These are phyloP conservation scores for Tinea semifulvella DNA, from an alignment of 2,888 invertebrate genomes.

Conservation along the genomic window DNA sequence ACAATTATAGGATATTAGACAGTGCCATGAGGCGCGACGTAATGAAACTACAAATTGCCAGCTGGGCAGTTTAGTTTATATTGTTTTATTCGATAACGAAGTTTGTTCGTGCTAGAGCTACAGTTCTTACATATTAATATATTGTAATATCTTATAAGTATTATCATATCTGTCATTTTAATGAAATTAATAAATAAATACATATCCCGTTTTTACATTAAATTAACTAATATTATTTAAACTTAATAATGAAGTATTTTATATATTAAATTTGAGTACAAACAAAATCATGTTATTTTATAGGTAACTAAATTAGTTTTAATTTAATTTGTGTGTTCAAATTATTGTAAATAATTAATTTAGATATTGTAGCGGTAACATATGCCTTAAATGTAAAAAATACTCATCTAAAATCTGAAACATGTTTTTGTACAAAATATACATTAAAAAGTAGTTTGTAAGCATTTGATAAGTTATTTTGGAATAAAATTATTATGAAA, in stretches of 20 bases:
- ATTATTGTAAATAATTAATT: conserved; percentile 24
- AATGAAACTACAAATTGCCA: too few species aligned
- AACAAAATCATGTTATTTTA: conserved; percentile 32
- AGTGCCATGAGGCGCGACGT: too few species aligned
- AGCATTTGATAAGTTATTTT: neutral
- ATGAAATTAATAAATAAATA: conserved; percentile 36
- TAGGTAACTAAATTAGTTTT: conserved; percentile 25
- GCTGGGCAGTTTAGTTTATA: too few species aligned
- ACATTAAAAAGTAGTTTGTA: conserved; percentile 1
- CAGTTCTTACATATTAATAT: too few species aligned
- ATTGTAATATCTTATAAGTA: too few species aligned
- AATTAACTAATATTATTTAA: conserved; percentile 22
- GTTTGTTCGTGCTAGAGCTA: too few species aligned
- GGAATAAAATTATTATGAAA: neutral
- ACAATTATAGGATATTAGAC: too few species aligned
- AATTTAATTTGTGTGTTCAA: conserved; percentile 34
- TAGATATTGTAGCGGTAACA: neutral
- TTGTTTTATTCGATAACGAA: too few species aligned
- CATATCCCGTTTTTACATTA: conserved; percentile 59
- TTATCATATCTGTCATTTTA: conserved; percentile 25
- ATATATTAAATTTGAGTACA: conserved; percentile 34
- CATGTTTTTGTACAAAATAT: conserved; percentile 3
- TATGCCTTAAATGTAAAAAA: conserved; percentile 7
- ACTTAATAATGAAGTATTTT: conserved; percentile 19
- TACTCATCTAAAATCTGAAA: neutral